Conservation (phyloP, 2,113 vertebrate genomes). For the Mola mola region DNA sequence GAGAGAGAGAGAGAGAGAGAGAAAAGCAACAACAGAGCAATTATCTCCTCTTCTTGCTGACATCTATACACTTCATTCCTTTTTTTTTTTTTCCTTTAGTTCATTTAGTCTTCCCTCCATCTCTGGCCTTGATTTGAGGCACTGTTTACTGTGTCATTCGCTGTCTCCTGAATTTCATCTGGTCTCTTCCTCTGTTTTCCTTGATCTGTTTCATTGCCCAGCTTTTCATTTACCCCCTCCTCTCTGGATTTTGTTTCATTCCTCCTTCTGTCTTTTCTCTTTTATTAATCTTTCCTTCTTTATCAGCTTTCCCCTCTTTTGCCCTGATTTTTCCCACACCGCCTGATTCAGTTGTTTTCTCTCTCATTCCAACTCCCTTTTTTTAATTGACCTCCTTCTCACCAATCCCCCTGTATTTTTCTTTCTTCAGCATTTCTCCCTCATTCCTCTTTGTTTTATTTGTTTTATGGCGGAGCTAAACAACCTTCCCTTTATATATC, state of each 20-base stretch:
- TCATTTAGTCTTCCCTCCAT: slow-evolving; percentile 40
- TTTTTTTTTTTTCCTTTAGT: slow-evolving; percentile 21
- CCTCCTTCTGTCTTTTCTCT: slow-evolving; percentile 16
- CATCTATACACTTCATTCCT: slow-evolving; percentile 50
- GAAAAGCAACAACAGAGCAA: slow-evolving; percentile 60
- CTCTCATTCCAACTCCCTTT: slow-evolving; percentile 16
- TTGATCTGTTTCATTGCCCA: slow-evolving; percentile 37
- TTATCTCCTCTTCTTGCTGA: slow-evolving; percentile 64
- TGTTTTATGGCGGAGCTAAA: neutral
- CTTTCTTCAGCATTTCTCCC: neutral
- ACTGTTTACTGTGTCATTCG: slow-evolving; percentile 45
- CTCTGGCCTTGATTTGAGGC: slow-evolving; percentile 36
- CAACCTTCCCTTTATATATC: neutral
- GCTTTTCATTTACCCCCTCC: neutral
- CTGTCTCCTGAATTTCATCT: slow-evolving; percentile 40
- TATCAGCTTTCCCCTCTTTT: slow-evolving; percentile 19
- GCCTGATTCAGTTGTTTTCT: slow-evolving; percentile 28
- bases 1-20: slow-evolving; percentile 5
- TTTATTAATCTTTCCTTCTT: slow-evolving; percentile 37
- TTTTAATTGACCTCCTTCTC: slow-evolving; percentile 17
- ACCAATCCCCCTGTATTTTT: slow-evolving; percentile 10
- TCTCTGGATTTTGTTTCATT: slow-evolving; percentile 24
- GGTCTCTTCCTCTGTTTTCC: slow-evolving; percentile 36
- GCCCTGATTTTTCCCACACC: slow-evolving; percentile 11
- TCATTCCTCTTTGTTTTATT: neutral